These are phyloP conservation scores for Solenopsis fugax DNA, from an alignment of 1,140 invertebrate species.

Conservation along the genomic window DNA sequence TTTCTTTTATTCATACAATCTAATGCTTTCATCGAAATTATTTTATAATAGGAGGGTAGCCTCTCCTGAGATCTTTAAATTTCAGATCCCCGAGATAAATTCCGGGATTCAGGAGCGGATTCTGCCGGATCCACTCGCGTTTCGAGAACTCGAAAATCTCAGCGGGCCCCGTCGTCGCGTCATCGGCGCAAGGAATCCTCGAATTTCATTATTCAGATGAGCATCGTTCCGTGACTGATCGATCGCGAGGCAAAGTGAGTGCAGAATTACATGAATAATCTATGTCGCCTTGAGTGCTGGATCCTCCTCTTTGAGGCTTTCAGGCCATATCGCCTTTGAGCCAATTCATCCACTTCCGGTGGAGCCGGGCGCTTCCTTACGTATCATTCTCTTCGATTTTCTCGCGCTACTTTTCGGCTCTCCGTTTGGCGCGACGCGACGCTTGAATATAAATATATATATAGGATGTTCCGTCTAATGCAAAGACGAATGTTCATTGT, in stretches of 20 bases:
- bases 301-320: constrained; percentile 76
- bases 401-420: constrained; percentile 58
- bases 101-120: constrained; percentile 36
- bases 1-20: neutral
- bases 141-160: constrained; percentile 70
- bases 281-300: constrained; percentile 76
- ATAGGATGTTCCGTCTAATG: constrained; percentile 42
- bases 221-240: constrained; percentile 77
- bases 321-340: constrained; percentile 76
- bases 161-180: constrained; percentile 38
- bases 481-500: neutral
- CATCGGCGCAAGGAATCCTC: constrained; percentile 75
- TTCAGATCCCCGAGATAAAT: constrained; percentile 41
- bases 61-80: constrained; percentile 46
- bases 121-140: constrained; percentile 27
- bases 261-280: constrained; percentile 78
- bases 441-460: neutral
- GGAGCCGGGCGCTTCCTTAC: constrained; percentile 64
- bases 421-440: constrained; percentile 20
- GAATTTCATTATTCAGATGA: constrained; percentile 78
- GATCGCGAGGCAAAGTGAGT: constrained; percentile 76
- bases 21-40: constrained; percentile 44
- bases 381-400: constrained; percentile 62
- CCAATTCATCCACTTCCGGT: constrained; percentile 77
- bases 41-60: constrained; percentile 36